These are phyloP conservation scores for Polydrusus pterygomalis DNA, from an alignment of 2,888 invertebrate species.

Conservation along the genomic window DNA sequence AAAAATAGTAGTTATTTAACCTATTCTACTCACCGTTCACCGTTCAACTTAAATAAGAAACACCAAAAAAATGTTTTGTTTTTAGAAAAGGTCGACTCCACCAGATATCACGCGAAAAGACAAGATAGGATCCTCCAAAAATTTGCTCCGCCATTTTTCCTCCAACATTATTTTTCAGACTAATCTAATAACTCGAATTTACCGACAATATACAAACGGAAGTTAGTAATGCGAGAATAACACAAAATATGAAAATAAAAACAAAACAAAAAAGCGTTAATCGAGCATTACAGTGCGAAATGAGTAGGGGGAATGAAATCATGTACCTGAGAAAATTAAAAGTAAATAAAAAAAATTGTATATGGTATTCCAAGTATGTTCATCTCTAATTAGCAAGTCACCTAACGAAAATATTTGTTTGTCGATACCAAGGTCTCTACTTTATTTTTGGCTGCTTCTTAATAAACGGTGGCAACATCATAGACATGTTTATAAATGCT, in stretches of 20 bases:
- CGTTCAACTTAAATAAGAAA: too few relatives aligned
- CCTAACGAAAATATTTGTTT: background rate
- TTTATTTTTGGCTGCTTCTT: too few relatives aligned
- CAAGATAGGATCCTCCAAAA: background rate
- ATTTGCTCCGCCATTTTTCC: background rate
- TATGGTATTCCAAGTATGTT: background rate
- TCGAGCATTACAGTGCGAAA: constrained; percentile 27
- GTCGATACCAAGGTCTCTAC: too few relatives aligned
- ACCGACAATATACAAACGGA: background rate
- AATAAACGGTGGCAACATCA: too few relatives aligned
- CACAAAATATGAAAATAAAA: constrained; percentile 22
- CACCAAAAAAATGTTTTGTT: too few relatives aligned
- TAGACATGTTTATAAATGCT: too few relatives aligned
- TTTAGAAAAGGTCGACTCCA: too few relatives aligned
- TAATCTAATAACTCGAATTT: background rate
- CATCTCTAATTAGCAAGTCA: background rate
- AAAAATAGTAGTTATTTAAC: too few relatives aligned
- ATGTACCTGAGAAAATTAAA: constrained; percentile 9
- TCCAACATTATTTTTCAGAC: background rate
- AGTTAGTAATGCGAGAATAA: background rate
- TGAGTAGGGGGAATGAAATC: constrained; percentile 21
- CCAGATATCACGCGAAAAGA: too few relatives aligned
- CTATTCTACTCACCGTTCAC: too few relatives aligned
- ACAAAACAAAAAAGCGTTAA: constrained; percentile 16
- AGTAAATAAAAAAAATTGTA: background rate